A percentile compares a stretch with the other conserved stretches of the same genome.
Conservation (phyloP, 2,113 vertebrate genomes). For the Prolemur simus region DNA sequence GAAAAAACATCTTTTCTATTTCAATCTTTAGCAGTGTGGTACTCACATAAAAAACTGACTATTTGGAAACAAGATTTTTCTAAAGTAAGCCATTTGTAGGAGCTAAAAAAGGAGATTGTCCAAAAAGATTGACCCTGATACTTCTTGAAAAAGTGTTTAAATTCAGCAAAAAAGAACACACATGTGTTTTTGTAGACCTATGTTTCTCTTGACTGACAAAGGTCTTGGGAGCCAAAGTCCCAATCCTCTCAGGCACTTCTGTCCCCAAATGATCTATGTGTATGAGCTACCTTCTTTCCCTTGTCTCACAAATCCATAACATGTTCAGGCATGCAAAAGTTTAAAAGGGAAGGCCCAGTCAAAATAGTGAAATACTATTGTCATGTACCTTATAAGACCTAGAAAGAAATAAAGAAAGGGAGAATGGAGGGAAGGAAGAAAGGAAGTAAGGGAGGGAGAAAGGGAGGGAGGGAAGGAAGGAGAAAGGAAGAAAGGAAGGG, state of each 20-base stretch:
- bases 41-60: not conserved
- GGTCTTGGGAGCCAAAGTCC: not conserved
- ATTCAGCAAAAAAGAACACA: not conserved
- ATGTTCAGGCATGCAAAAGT: not conserved
- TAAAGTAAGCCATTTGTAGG: not conserved
- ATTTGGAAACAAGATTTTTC: slow-evolving; percentile 11
- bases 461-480: fast-evolving
- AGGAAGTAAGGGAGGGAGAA: no score
- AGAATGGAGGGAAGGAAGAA: no score
- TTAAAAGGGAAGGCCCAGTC: slow-evolving; percentile 41
- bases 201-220: not conserved
- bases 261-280: not conserved
- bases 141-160: slow-evolving; percentile 44
- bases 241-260: not conserved
- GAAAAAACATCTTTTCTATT: not conserved
- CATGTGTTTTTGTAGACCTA: not conserved
- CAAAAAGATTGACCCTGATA: not conserved
- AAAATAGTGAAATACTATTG: not conserved
- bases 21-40: not conserved
- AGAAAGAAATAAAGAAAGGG: not conserved
- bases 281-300: not conserved
- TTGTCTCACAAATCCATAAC: not conserved
- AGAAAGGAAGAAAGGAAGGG: no score
- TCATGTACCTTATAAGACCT: not conserved
- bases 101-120: not conserved